A percentile compares a stretch with the other conserved stretches of the same genome.
Conservation (phyloP, 2,888 invertebrate genomes). For the Torymus aiolomorphi region DNA sequence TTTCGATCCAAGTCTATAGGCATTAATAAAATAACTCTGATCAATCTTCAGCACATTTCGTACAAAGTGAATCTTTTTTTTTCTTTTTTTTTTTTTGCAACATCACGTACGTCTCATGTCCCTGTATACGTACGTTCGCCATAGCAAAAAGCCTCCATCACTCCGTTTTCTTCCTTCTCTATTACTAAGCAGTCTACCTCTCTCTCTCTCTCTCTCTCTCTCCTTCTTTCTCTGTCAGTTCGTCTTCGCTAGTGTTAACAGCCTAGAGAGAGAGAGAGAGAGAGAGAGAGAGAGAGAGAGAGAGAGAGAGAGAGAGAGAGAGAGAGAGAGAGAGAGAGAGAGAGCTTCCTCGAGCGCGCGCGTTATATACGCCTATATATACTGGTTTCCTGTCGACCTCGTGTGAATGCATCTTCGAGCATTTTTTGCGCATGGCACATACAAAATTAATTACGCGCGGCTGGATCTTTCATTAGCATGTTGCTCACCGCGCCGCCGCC, state of each 20-base stretch:
- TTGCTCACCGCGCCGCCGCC: too few relatives aligned
- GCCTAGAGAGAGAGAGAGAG: too few relatives aligned
- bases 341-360: background rate
- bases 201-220: background rate
- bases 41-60: too few relatives aligned
- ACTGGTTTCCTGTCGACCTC: conserved; percentile 47
- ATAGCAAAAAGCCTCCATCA: background rate
- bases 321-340: too few relatives aligned
- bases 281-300: too few relatives aligned
- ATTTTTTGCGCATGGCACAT: conserved; percentile 22
- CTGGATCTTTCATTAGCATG: conserved; percentile 34
- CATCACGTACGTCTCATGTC: too few relatives aligned
- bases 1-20: too few relatives aligned
- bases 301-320: too few relatives aligned
- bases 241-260: conserved; percentile 12
- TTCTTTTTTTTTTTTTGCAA: too few relatives aligned
- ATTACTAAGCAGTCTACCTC: background rate
- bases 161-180: background rate
- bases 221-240: background rate
- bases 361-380: background rate
- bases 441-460: conserved; percentile 32
- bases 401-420: conserved; percentile 32
- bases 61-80: too few relatives aligned
- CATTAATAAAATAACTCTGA: too few relatives aligned
- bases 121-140: too few relatives aligned